Evolutionary conservation across 2,797 vertebrate species (phyloP).

Genomic region (Phataginus tricuspis): DNA sequence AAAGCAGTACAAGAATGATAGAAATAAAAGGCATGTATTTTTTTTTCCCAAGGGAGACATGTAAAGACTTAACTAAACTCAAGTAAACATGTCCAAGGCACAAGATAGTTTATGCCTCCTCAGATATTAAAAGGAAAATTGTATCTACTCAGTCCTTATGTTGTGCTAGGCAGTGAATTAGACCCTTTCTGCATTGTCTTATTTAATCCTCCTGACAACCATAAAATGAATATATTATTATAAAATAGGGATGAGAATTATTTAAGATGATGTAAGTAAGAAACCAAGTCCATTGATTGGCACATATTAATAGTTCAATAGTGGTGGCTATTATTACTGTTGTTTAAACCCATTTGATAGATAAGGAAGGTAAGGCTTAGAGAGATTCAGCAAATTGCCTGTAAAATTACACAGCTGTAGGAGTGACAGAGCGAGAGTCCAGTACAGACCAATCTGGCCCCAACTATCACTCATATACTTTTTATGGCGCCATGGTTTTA

Average conservation of each 20-base stretch:
- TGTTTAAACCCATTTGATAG: background rate
- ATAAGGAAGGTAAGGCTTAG: background rate
- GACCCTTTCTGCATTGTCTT: background rate
- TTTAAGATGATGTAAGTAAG: background rate
- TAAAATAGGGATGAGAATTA: background rate
- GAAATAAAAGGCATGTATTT: background rate
- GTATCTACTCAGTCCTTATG: background rate
- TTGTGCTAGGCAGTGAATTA: background rate
- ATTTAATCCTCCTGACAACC: background rate
- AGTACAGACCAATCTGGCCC: background rate
- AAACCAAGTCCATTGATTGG: background rate
- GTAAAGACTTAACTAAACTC: background rate
- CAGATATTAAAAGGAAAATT: background rate
- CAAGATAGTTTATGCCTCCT: background rate
- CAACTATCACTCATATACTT: background rate
- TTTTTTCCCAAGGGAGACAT: background rate
- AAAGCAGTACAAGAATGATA: background rate
- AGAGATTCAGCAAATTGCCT: background rate
- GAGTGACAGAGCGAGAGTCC: accelerated
- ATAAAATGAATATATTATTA: background rate
- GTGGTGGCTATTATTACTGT: background rate
- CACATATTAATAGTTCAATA: background rate
- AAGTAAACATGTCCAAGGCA: background rate
- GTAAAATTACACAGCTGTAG: background rate
- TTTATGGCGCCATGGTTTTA: background rate